Base-by-base conservation (phyloP, 2,888 invertebrate genomes). In the Melanostoma scalare region DNA sequence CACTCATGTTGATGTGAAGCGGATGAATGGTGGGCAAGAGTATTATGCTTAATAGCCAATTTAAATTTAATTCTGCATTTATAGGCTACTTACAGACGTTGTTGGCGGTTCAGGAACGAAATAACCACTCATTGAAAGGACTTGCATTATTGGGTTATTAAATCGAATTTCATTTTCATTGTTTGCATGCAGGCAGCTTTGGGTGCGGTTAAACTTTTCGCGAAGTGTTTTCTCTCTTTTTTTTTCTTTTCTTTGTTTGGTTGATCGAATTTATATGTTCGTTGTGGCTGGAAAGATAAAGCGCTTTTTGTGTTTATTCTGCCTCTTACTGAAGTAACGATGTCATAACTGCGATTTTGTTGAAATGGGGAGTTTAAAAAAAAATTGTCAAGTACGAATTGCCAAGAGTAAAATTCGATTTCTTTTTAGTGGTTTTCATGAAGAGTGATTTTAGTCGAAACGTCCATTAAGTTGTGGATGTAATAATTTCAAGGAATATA, bases 41-140 rank as follows among this genome's bases (percentile, higher is more conserved):
- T 60, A 60, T 58, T 69, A n/a, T 68, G 68, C 61, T 72, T 73
- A 63, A 82, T 82, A 58, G 78, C 68, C 82, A 82, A 82, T 82
- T 82, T 78, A 82, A 82, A 63, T 78, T 82, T 82, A 77, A 82
- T 82, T 82, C 61, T 78, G 73, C 73, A 78, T 73, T 78, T 82
- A 82, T 82, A 63, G 82, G 82, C 73, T 82, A 53, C 68, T 81
- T 73, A 52, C 55, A 56, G 46, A 40, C 74, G 38, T 58, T 56
- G 42, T 71, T 71, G 63, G 31, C 9, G 42, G 48, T 63, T 63
- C 20, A 20, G 20, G 20, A 20, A 20, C 20, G 20, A 20, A 20
- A 20, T 20, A 20, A 20, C 20, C 20, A 20, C 20, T 20, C 20
- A 20, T 46, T 30, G 46, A 61, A 61, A 63, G 50, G 63, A 63